phyloP scores from a whole-genome alignment of 2,113 vertebrate species.

The Gorsachius goisagi region DNA sequence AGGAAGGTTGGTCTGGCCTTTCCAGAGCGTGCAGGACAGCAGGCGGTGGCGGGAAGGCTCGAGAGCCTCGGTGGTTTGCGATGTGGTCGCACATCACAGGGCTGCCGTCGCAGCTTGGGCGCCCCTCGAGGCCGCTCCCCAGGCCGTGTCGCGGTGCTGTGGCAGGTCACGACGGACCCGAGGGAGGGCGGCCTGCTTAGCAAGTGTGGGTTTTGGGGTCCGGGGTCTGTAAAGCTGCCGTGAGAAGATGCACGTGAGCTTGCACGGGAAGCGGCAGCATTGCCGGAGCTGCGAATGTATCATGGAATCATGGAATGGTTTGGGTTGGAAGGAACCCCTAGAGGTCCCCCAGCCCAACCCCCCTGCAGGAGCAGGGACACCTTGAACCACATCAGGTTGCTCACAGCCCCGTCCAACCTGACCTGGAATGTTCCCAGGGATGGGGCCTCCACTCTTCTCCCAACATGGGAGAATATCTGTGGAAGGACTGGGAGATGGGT shows the following conservation, averaged over 20 bases:
- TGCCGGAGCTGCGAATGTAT: not conserved
- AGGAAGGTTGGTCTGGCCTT: not conserved
- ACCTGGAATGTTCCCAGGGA: too few species aligned
- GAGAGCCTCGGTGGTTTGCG: not conserved
- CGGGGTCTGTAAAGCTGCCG: not conserved
- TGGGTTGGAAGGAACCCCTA: too few species aligned
- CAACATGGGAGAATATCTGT: not conserved
- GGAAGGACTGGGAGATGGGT: not conserved
- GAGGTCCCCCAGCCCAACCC: too few species aligned
- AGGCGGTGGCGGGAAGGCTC: not conserved
- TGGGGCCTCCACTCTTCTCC: not conserved
- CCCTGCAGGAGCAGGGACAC: too few species aligned
- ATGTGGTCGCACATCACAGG: rapidly evolving
- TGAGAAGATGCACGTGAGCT: not conserved
- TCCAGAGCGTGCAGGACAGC: not conserved
- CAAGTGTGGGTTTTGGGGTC: not conserved
- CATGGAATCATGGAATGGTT: too few species aligned
- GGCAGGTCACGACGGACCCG: rapidly evolving
- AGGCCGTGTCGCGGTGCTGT: not conserved
- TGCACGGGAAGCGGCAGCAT: not conserved
- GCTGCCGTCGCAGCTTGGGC: not conserved
- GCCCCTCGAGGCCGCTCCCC: not conserved
- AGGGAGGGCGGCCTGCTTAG: rapidly evolving
- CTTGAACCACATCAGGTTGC: too few species aligned
- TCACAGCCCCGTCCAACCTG: too few species aligned